A percentile compares a stretch with the other conserved stretches of the same genome.
Evolutionary conservation across 2,113 vertebrate species (phyloP).

Genomic region (Hymenochirus boettgeri): DNA sequence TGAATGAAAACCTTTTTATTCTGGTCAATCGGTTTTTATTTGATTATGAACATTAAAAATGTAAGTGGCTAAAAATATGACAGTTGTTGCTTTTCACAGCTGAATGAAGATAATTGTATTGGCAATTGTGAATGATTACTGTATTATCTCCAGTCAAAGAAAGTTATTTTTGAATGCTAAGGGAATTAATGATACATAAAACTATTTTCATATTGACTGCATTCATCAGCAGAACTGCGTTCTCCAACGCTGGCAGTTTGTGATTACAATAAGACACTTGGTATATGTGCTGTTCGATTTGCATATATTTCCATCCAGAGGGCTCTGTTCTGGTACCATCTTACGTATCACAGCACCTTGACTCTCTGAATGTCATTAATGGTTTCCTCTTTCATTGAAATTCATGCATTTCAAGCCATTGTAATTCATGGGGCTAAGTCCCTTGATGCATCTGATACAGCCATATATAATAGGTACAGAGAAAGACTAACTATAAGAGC

Average conservation of each 20-base stretch:
- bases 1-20: neutral
- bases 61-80: slow-evolving; percentile 47
- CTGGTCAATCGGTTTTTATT: slow-evolving; percentile 40
- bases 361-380: neutral
- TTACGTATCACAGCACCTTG: neutral
- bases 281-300: slow-evolving; percentile 60
- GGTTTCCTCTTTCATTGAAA: neutral
- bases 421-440: neutral
- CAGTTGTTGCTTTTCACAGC: slow-evolving; percentile 68
- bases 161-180: slow-evolving; percentile 72
- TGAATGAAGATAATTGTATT: slow-evolving; percentile 79
- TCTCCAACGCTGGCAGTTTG: slow-evolving; percentile 64
- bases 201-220: slow-evolving; percentile 62
- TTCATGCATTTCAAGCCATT: neutral
- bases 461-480: too few relatives aligned
- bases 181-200: slow-evolving; percentile 88
- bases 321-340: neutral
- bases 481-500: too few relatives aligned
- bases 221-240: slow-evolving; percentile 74
- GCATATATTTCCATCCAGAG: slow-evolving; percentile 60
- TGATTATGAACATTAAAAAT: slow-evolving; percentile 45
- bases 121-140: slow-evolving; percentile 92
- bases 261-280: slow-evolving; percentile 69
- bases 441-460: neutral
- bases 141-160: slow-evolving; percentile 82